A percentile compares a stretch with the other conserved stretches of the same genome.
Evolutionary conservation across 1,140 invertebrate genomes (phyloP).

Genomic region (Diachasma alloeum): DNA sequence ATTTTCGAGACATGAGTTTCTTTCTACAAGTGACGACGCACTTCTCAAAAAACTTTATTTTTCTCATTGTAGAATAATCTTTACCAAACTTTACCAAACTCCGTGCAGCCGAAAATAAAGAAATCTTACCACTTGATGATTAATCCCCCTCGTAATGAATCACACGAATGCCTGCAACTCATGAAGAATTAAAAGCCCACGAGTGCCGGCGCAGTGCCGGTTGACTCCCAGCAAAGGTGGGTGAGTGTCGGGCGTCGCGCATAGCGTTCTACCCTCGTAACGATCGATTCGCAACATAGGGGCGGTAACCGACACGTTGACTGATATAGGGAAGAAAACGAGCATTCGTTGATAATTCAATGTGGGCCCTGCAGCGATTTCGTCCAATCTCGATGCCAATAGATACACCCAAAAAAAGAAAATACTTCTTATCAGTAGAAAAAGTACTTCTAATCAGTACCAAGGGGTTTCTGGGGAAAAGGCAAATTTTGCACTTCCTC

Average conservation of each 20-base stretch:
- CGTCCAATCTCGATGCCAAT: neutral
- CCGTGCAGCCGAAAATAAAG: too few relatives aligned
- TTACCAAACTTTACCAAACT: too few relatives aligned
- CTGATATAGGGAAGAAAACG: conserved; percentile 20
- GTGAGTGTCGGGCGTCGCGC: conserved; percentile 19
- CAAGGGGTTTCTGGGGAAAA: too few relatives aligned
- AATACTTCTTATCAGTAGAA: too few relatives aligned
- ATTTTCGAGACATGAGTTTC: too few relatives aligned
- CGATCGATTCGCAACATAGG: conserved; percentile 39
- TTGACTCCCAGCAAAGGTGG: neutral
- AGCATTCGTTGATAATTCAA: conserved; percentile 13
- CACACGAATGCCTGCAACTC: neutral
- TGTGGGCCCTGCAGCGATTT: neutral
- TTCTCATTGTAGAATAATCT: too few relatives aligned
- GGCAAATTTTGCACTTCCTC: too few relatives aligned
- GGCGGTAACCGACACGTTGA: conserved; percentile 34
- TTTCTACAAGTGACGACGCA: too few relatives aligned
- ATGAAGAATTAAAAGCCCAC: neutral
- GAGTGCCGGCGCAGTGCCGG: neutral
- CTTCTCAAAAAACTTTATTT: too few relatives aligned
- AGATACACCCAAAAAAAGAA: neutral
- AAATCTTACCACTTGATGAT: neutral
- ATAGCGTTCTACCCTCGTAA: conserved; percentile 24
- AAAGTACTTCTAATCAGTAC: too few relatives aligned
- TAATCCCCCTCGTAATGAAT: neutral